Conservation (phyloP, 2,797 vertebrate genomes). For the Micromesistius poutassou region DNA sequence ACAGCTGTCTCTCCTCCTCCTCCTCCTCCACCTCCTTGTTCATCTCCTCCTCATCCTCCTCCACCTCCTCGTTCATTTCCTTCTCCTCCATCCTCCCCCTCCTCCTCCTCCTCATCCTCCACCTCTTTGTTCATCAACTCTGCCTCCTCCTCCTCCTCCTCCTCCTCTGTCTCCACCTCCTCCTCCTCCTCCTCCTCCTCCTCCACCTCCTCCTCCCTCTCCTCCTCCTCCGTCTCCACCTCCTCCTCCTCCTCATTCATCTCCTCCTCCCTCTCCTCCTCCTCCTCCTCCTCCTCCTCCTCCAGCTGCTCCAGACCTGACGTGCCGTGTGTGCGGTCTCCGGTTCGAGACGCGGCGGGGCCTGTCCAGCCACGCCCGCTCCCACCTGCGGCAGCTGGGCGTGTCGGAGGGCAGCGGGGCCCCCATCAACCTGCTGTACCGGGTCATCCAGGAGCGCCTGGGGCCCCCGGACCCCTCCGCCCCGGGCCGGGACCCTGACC, state of each 20-base stretch:
- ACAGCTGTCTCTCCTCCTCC: neutral
- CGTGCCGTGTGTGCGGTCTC: slow-evolving; percentile 85
- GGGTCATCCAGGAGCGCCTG: slow-evolving; percentile 82
- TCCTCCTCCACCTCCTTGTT: neutral
- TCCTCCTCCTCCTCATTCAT: neutral
- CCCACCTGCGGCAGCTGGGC: slow-evolving; percentile 87
- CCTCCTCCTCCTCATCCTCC: neutral
- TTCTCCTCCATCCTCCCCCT: too few relatives aligned
- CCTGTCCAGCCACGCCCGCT: slow-evolving; percentile 87
- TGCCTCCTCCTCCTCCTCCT: neutral
- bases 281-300: neutral
- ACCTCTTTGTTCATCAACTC: slow-evolving; percentile 23
- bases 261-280: neutral
- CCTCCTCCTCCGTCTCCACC: neutral
- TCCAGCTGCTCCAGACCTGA: slow-evolving; percentile 58
- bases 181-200: slow-evolving; percentile 29
- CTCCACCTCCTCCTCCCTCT: neutral
- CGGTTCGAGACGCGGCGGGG: slow-evolving; percentile 86
- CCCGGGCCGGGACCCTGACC: slow-evolving; percentile 47
- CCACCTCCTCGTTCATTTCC: neutral
- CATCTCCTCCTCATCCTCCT: neutral
- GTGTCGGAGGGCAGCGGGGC: slow-evolving; percentile 86
- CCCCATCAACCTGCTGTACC: slow-evolving; percentile 85
- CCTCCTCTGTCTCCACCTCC: neutral
- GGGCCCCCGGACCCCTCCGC: slow-evolving; percentile 14